Percentiles rank a stretch among this genome's conserved stretches.
These are phyloP conservation scores for Alcis repandata DNA, from an alignment of 2,888 invertebrate species.

Conservation along the genomic window DNA sequence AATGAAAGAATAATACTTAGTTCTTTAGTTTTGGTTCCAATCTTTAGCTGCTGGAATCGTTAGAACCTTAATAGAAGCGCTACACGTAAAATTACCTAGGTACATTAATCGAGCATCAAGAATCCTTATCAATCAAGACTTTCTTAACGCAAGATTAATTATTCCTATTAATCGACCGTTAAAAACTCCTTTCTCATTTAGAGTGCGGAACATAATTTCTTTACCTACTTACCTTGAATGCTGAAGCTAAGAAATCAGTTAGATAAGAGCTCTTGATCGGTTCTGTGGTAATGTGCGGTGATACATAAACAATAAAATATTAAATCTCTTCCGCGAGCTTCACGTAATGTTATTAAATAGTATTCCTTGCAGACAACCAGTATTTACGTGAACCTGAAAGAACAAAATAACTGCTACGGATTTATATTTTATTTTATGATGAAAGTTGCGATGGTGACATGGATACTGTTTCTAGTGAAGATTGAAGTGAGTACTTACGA, in stretches of 20 bases:
- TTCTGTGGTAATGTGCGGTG: conserved; percentile 31
- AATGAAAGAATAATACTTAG: neutral
- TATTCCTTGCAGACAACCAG: neutral
- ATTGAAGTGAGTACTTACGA: conserved; percentile 9
- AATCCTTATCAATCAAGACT: conserved; percentile 36
- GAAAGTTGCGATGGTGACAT: conserved; percentile 8
- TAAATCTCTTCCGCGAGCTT: neutral
- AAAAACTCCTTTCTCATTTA: conserved; percentile 25
- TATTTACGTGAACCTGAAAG: neutral
- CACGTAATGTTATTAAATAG: neutral
- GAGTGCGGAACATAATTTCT: conserved; percentile 47
- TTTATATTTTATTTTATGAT: conserved; percentile 5
- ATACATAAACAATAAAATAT: neutral
- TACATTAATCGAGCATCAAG: conserved; percentile 5
- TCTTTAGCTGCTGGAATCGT: too few species aligned
- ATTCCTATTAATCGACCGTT: conserved; percentile 31
- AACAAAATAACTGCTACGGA: neutral
- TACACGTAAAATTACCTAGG: neutral
- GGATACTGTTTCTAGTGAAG: conserved; percentile 8
- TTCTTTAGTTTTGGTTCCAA: neutral
- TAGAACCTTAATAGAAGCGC: neutral
- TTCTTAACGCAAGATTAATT: conserved; percentile 34
- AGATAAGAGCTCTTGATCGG: conserved; percentile 45
- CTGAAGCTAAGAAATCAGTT: conserved; percentile 45
- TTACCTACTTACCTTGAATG: conserved; percentile 39